Base-by-base conservation (phyloP, 2,113 vertebrate genomes). In the Zosterops pallidus region DNA sequence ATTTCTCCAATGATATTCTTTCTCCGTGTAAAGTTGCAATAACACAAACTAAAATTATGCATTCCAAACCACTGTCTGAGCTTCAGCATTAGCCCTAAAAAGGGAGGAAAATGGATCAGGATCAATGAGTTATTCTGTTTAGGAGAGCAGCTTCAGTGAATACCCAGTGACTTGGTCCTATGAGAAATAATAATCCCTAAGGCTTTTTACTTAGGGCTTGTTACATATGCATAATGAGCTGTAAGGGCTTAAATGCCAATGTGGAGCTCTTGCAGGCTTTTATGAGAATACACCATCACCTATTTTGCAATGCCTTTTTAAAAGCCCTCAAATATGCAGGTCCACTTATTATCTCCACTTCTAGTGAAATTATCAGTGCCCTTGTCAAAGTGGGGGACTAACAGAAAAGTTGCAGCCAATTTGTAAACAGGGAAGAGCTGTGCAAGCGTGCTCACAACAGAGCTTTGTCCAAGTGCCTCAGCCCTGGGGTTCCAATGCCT, bases 161-260 rank as follows among this genome's bases (percentile, higher is more conserved):
- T 68, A 91, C 41, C 47, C 79, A 74, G 50, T 70, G 55, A 70
- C 83, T 93, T 71, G 79, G 90, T 89, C 83, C 85, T 93, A 42
- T 18, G 82, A 86, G 76, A 83, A 91, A 94, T 64, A 86, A 92
- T 86, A 93, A 95, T 88, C 75, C 60, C 90, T 33, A 75, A 83
- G 85, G 86, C 79, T 94, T 96, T 95, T 96, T 94, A 95, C 83
- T 83, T 44, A 90, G 83, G 86, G 60, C 90, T 96, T 90, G 79
- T 95, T 96, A 94, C 88, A 78, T 85, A 94, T 33, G 90, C 37
- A 8, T 94, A 88, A 94, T 90, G 71, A 95, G 90, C 79, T 96
- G 75, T 90, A 94, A 94, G 79, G 93, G 75, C 88, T 94, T 95
- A 92, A 96, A 95, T 71, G 93, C 85, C 83, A 56, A 44, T 49